Percentiles rank a stretch among this genome's conserved stretches.
Conservation (phyloP, 2,888 invertebrate genomes). For the Augiades crinisus region DNA sequence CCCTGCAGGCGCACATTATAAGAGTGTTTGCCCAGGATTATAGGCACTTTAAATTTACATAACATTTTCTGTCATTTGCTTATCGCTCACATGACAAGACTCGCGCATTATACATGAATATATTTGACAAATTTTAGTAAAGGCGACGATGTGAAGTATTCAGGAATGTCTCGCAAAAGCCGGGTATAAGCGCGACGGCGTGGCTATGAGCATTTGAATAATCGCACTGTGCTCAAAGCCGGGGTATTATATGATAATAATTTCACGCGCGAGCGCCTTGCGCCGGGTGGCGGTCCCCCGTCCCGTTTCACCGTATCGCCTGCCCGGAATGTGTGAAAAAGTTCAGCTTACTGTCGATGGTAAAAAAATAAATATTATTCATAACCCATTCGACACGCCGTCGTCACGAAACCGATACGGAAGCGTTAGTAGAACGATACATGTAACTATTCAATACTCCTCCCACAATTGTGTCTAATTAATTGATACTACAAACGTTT, state of each 20-base stretch:
- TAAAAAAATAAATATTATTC: conserved; percentile 41
- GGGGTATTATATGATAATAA: conserved; percentile 79
- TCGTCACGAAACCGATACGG: conserved; percentile 43
- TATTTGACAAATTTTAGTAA: conserved; percentile 73
- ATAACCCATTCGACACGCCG: conserved; percentile 35
- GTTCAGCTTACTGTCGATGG: conserved; percentile 48
- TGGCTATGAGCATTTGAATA: conserved; percentile 74
- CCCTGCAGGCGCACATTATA: conserved; percentile 59
- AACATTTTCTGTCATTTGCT: conserved; percentile 79
- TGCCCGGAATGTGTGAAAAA: conserved; percentile 72
- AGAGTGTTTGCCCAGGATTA: conserved; percentile 68
- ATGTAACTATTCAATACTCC: conserved; percentile 38
- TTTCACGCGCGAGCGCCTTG: conserved; percentile 71
- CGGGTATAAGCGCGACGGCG: conserved; percentile 42
- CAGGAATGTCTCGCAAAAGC: conserved; percentile 55
- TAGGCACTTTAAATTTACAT: conserved; percentile 73
- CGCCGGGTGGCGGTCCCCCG: conserved; percentile 47
- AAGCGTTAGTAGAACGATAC: conserved; percentile 44
- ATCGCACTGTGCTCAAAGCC: conserved; percentile 66
- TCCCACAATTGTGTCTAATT: conserved; percentile 56
- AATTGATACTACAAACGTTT: conserved; percentile 67
- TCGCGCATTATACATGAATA: conserved; percentile 73
- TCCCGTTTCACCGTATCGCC: conserved; percentile 46
- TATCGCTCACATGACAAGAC: conserved; percentile 76
- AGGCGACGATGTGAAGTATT: conserved; percentile 55